These are phyloP conservation scores for Panthera leo DNA, from an alignment of 2,113 vertebrate genomes.

Conservation along the genomic window DNA sequence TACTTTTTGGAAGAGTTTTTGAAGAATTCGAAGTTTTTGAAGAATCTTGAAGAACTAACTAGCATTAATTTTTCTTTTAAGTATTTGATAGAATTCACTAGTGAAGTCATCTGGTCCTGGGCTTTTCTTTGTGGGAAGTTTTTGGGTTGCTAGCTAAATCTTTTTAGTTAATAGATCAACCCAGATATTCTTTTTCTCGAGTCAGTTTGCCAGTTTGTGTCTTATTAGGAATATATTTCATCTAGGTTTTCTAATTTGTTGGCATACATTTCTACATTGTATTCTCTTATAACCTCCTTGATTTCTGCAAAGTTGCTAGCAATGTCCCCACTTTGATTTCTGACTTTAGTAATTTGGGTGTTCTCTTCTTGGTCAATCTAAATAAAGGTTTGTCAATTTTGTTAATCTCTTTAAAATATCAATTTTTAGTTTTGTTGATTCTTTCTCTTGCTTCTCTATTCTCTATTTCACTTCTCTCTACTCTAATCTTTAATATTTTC, in stretches of 20 bases:
- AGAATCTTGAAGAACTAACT: not conserved
- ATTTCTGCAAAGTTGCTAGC: not conserved
- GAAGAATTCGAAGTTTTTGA: not conserved
- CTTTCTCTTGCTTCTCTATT: not conserved
- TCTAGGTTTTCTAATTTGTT: not conserved
- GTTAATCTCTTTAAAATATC: not conserved
- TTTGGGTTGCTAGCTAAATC: not conserved
- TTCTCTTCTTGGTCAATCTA: not conserved
- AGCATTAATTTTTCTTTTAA: conserved; percentile 15
- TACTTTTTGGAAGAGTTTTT: not conserved
- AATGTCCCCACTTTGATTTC: not conserved
- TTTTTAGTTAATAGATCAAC: not conserved
- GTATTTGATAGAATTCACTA: not conserved
- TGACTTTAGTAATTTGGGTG: conserved; percentile 1
- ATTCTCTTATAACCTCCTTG: conserved; percentile 32
- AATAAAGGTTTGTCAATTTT: not conserved
- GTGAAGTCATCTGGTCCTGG: not conserved
- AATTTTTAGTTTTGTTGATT: not conserved
- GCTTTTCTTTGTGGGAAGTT: not conserved
- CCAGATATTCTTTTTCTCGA: not conserved
- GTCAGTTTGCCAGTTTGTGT: not conserved
- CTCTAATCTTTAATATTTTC: conserved; percentile 20
- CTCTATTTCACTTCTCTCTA: not conserved
- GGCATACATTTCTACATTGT: not conserved
- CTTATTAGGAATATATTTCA: conserved; percentile 8